A percentile compares a stretch with the other conserved stretches of the same genome.
Evolutionary conservation across 2,888 invertebrate genomes (phyloP).

Genomic region (Cyclophora punctaria): DNA sequence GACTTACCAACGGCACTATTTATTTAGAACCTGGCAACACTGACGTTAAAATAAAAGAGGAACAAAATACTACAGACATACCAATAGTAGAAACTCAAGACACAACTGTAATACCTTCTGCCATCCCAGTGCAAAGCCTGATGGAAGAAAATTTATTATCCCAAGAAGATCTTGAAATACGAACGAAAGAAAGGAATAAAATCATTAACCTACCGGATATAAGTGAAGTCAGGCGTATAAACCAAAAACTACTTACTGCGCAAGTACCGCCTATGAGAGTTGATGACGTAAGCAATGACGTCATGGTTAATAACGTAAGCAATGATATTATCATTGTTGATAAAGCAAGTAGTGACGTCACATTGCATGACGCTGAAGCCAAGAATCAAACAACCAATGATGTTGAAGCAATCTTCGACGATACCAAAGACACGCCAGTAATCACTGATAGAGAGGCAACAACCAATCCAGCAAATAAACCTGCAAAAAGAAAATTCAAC

Average conservation of each 20-base stretch:
- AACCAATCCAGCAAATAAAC: neutral
- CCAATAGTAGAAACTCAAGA: conserved; percentile 7
- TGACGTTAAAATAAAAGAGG: neutral
- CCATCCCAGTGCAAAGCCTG: conserved; percentile 40
- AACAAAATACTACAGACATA: neutral
- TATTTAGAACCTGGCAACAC: conserved; percentile 29
- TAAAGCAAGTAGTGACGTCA: too few species aligned
- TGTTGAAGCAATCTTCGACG: too few species aligned
- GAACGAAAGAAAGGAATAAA: conserved; percentile 37
- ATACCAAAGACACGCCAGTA: too few species aligned
- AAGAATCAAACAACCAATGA: too few species aligned
- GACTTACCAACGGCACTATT: conserved; percentile 43
- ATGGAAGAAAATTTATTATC: conserved; percentile 25
- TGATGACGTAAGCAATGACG: neutral
- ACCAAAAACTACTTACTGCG: conserved; percentile 49
- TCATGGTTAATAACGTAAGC: too few species aligned
- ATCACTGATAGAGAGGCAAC: neutral
- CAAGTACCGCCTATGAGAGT: conserved; percentile 49
- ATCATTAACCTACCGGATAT: conserved; percentile 48
- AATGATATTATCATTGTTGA: too few species aligned
- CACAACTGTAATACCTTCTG: conserved; percentile 34
- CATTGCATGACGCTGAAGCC: too few species aligned
- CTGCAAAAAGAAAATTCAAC: too few species aligned
- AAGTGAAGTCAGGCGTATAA: conserved; percentile 42
- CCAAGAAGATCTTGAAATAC: conserved; percentile 12